Evolutionary conservation across 2,113 vertebrate species (phyloP).

Genomic region (Myiopsitta monachus): DNA sequence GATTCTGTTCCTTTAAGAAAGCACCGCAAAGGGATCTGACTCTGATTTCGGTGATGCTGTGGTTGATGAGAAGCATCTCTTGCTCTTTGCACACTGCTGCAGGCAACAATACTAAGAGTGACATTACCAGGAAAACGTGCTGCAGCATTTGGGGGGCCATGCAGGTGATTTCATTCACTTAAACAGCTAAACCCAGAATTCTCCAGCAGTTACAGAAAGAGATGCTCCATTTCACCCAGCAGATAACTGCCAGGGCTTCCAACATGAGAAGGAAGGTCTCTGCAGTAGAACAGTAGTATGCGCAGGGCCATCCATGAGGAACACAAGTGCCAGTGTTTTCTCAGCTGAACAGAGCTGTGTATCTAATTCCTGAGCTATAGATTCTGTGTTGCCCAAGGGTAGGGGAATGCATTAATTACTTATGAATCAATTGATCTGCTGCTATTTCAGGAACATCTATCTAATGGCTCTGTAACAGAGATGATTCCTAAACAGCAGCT

Average conservation of each 20-base stretch:
- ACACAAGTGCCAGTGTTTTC: background rate
- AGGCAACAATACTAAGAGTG: background rate
- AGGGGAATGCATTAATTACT: constrained; percentile 38
- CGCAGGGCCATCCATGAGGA: background rate
- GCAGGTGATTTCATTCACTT: background rate
- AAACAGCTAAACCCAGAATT: background rate
- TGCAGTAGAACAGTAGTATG: background rate
- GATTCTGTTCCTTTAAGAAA: background rate
- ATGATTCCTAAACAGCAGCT: background rate
- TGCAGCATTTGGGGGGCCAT: background rate
- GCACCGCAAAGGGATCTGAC: background rate
- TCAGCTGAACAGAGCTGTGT: background rate
- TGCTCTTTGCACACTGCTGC: background rate
- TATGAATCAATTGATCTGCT: constrained; percentile 47
- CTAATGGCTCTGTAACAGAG: background rate
- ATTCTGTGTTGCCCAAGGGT: background rate
- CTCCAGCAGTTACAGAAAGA: background rate
- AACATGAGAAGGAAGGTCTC: background rate
- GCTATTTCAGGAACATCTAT: constrained; percentile 13
- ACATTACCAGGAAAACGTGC: background rate
- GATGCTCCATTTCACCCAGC: background rate
- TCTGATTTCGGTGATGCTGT: background rate
- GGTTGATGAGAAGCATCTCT: background rate
- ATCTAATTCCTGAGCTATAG: background rate
- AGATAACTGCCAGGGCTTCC: background rate